These are phyloP conservation scores for Cephus pulcher DNA, from an alignment of 2,888 invertebrate genomes.

Conservation along the genomic window DNA sequence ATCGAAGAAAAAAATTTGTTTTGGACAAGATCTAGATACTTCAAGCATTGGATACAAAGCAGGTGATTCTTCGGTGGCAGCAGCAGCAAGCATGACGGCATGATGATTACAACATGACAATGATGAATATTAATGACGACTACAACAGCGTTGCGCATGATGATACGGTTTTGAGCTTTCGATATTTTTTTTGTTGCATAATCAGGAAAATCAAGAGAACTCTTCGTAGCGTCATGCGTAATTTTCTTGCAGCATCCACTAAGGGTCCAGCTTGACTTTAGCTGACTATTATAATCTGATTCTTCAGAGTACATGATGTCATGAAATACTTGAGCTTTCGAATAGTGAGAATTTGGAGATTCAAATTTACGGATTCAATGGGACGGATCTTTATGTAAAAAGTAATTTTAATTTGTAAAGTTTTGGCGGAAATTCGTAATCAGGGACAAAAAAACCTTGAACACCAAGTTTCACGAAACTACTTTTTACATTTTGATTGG, in stretches of 20 bases:
- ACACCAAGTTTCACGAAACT: no score
- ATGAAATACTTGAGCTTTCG: neutral
- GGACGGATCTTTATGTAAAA: no score
- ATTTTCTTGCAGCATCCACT: neutral
- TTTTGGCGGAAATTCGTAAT: no score
- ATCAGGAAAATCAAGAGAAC: neutral
- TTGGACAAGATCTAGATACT: neutral
- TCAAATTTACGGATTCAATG: no score
- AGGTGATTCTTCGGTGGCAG: neutral
- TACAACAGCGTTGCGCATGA: neutral
- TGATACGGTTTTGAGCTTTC: neutral
- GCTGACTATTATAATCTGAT: neutral
- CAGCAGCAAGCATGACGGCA: neutral
- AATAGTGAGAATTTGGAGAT: no score
- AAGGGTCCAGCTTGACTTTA: neutral
- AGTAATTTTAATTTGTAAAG: no score
- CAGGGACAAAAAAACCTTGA: no score
- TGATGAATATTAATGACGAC: neutral
- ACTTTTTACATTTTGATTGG: no score
- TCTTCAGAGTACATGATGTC: neutral
- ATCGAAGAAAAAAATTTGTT: neutral
- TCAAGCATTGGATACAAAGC: neutral
- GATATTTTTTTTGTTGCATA: neutral
- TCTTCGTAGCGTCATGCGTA: neutral
- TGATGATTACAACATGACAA: neutral